Conservation (phyloP, 2,888 invertebrate species). For the Strigamia transsilvanica region DNA sequence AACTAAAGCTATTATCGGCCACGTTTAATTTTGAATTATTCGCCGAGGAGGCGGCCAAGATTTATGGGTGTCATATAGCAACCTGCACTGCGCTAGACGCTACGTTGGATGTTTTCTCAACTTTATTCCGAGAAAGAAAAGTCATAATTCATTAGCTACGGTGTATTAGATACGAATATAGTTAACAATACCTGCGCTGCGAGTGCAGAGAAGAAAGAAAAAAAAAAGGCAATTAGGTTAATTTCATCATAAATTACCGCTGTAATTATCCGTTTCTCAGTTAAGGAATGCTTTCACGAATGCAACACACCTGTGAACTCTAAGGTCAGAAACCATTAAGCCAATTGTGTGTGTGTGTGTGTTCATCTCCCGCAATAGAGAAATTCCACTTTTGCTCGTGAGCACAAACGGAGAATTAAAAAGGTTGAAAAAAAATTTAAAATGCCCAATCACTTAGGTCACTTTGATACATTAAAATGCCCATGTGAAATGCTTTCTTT, state of each 20-base stretch:
- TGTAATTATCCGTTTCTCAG: conserved; percentile 16
- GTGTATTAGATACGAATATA: not conserved
- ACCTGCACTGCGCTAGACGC: too few relatives aligned
- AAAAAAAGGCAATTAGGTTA: conserved; percentile 5
- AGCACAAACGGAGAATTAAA: not conserved
- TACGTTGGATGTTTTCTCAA: not conserved
- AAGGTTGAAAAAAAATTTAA: not conserved
- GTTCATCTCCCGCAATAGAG: not conserved
- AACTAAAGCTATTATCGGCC: not conserved
- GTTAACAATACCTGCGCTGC: not conserved
- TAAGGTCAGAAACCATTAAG: conserved; percentile 30
- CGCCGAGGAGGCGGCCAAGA: not conserved
- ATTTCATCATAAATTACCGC: conserved; percentile 25
- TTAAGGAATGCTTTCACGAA: conserved; percentile 30
- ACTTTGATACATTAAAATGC: not conserved
- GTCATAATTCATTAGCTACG: conserved; percentile 23
- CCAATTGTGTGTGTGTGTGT: conserved; percentile 7
- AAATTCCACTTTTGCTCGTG: not conserved
- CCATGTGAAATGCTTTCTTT: not conserved
- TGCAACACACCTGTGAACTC: conserved; percentile 14
- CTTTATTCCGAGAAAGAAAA: conserved; percentile 6
- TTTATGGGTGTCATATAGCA: conserved; percentile 5
- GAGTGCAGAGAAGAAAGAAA: not conserved
- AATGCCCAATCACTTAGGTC: not conserved
- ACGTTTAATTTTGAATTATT: conserved; percentile 24